Conservation (phyloP, 2,113 vertebrate species). For the Heloderma charlesbogerti region DNA sequence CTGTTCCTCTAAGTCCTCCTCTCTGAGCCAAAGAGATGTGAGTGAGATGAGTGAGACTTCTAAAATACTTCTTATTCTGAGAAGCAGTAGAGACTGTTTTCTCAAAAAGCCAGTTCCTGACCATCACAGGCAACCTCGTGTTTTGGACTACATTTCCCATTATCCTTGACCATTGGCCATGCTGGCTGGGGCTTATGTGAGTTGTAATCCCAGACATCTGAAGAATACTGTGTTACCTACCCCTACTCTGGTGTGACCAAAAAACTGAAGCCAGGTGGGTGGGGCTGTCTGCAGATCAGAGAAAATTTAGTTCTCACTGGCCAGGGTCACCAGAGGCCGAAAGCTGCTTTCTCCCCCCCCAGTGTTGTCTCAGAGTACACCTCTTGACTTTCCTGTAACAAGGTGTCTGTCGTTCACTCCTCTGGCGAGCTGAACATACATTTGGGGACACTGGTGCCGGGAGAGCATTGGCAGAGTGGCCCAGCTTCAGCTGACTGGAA, state of each 20-base stretch:
- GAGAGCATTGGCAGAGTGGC: neutral
- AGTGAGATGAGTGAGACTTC: too few relatives aligned
- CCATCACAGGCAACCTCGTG: neutral
- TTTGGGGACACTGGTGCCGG: neutral
- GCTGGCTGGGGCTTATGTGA: neutral
- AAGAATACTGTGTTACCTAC: too few relatives aligned
- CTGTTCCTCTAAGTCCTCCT: neutral
- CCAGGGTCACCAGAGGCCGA: too few relatives aligned
- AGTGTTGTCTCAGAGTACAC: too few relatives aligned
- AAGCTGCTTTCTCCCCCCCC: neutral
- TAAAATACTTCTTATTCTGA: too few relatives aligned
- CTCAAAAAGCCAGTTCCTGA: too few relatives aligned
- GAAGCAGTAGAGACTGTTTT: too few relatives aligned
- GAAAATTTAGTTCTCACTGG: too few relatives aligned
- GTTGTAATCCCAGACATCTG: neutral
- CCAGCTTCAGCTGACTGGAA: neutral
- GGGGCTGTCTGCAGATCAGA: neutral
- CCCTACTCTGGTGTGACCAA: neutral
- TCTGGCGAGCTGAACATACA: neutral
- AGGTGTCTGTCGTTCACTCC: too few relatives aligned
- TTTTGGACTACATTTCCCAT: too few relatives aligned
- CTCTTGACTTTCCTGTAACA: neutral
- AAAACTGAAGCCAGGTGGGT: neutral
- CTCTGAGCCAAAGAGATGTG: neutral
- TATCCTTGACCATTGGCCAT: too few relatives aligned